A percentile compares a stretch with the other conserved stretches of the same genome.
Evolutionary conservation across 2,888 invertebrate species (phyloP).

Genomic region (Tetanocera ferruginea): DNA sequence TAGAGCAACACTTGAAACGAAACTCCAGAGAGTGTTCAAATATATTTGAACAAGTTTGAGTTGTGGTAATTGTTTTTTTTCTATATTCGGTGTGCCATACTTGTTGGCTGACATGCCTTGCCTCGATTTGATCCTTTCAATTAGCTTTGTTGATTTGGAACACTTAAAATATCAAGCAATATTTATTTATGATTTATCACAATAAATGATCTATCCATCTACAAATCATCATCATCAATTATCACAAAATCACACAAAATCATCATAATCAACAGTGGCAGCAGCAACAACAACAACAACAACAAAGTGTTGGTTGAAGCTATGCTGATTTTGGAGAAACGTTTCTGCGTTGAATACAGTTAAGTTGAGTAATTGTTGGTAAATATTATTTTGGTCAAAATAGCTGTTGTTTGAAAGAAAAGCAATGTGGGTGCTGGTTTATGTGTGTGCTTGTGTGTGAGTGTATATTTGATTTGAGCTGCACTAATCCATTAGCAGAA

Average conservation of each 20-base stretch:
- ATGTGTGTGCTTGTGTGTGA: background rate
- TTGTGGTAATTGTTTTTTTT: background rate
- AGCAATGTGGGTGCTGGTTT: background rate
- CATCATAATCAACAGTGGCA: constrained; percentile 25
- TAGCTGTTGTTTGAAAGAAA: constrained; percentile 12
- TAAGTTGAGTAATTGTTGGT: constrained; percentile 32
- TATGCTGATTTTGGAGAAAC: constrained; percentile 7
- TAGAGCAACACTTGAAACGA: too few relatives aligned
- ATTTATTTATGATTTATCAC: constrained; percentile 61
- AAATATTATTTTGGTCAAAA: constrained; percentile 39
- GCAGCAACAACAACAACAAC: constrained; percentile 38
- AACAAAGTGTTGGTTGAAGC: constrained; percentile 12
- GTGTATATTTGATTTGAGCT: background rate
- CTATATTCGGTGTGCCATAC: background rate
- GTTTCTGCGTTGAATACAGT: background rate
- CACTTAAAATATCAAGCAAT: constrained; percentile 61
- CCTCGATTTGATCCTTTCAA: constrained; percentile 57
- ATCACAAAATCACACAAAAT: constrained; percentile 37
- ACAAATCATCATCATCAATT: constrained; percentile 61
- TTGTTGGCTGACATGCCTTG: too few relatives aligned
- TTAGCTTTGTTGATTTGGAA: constrained; percentile 58
- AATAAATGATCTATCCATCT: constrained; percentile 54
- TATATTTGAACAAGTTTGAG: background rate
- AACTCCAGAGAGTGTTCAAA: background rate
- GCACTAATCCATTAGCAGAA: constrained; percentile 31